These are phyloP conservation scores for Trichomalopsis sarcophagae DNA, from an alignment of 1,140 invertebrate species.

Conservation along the genomic window DNA sequence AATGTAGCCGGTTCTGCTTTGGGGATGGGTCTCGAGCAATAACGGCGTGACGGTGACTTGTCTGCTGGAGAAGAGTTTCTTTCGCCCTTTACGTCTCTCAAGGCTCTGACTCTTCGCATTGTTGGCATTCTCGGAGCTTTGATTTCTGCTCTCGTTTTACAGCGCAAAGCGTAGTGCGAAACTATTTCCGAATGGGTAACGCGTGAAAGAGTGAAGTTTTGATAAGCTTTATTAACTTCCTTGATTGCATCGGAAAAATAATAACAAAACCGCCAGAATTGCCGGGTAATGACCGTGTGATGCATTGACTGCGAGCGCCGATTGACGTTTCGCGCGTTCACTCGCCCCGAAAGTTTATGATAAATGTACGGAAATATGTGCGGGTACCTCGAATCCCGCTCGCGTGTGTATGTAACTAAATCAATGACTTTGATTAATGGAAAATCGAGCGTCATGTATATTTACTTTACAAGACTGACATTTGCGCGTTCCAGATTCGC, in stretches of 20 bases:
- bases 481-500: not conserved
- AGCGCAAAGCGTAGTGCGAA: too few species aligned
- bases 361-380: slow-evolving; percentile 44
- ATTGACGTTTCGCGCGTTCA: slow-evolving; percentile 24
- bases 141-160: not conserved
- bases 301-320: slow-evolving; percentile 22
- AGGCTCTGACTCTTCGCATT: not conserved
- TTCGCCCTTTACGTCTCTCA: not conserved
- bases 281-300: slow-evolving; percentile 26
- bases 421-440: slow-evolving; percentile 49
- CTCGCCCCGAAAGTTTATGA: slow-evolving; percentile 32
- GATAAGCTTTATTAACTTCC: too few species aligned
- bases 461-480: slow-evolving; percentile 29
- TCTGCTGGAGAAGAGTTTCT: not conserved
- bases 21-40: not conserved
- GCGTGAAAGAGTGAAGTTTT: too few species aligned
- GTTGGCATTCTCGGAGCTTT: not conserved
- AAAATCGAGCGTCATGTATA: slow-evolving; percentile 11
- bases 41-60: not conserved
- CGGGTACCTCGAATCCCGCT: not conserved
- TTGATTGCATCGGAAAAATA: not conserved
- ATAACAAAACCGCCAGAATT: not conserved
- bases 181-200: too few species aligned
- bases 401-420: not conserved
- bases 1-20: slow-evolving; percentile 3